Evolutionary conservation across 1,140 invertebrate species (phyloP).

Genomic region (Habropoda laboriosa): DNA sequence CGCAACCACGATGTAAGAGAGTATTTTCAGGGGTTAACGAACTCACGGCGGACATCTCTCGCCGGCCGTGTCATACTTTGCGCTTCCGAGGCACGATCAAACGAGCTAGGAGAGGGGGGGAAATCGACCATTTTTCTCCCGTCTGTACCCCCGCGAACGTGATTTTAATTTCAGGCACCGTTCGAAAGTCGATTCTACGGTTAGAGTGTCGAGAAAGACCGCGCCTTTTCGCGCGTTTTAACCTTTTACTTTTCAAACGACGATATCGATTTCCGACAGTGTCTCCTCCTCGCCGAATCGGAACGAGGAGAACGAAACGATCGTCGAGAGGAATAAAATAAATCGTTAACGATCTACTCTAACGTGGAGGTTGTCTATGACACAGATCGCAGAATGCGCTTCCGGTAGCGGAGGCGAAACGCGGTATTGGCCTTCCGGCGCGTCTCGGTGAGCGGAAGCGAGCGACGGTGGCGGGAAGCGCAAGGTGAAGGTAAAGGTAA

Average conservation of each 20-base stretch:
- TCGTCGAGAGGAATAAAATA: not conserved
- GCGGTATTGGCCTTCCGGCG: conserved; percentile 20
- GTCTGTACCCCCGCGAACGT: conserved; percentile 55
- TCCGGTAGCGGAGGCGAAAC: conserved; percentile 23
- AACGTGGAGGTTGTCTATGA: conserved; percentile 8
- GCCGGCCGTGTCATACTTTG: conserved; percentile 75
- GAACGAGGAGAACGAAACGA: not conserved
- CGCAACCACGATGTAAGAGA: conserved; percentile 78
- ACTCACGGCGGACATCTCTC: conserved; percentile 72
- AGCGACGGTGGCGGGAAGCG: conserved; percentile 18
- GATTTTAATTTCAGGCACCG: conserved; percentile 50
- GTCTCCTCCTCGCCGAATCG: too few species aligned
- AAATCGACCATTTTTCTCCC: conserved; percentile 72
- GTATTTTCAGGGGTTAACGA: conserved; percentile 81
- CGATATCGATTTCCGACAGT: not conserved
- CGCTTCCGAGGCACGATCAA: conserved; percentile 45
- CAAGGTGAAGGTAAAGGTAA: conserved; percentile 79
- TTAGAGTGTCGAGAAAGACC: not conserved
- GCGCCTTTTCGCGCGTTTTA: not conserved
- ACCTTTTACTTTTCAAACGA: conserved; percentile 29
- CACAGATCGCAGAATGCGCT: conserved; percentile 28
- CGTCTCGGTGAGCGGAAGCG: conserved; percentile 29
- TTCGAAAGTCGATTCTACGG: conserved; percentile 56
- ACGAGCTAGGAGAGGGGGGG: conserved; percentile 46
- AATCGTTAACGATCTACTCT: too few species aligned